Base-by-base conservation (phyloP, 1,140 invertebrate genomes). In the Ditylenchus dipsaci region DNA sequence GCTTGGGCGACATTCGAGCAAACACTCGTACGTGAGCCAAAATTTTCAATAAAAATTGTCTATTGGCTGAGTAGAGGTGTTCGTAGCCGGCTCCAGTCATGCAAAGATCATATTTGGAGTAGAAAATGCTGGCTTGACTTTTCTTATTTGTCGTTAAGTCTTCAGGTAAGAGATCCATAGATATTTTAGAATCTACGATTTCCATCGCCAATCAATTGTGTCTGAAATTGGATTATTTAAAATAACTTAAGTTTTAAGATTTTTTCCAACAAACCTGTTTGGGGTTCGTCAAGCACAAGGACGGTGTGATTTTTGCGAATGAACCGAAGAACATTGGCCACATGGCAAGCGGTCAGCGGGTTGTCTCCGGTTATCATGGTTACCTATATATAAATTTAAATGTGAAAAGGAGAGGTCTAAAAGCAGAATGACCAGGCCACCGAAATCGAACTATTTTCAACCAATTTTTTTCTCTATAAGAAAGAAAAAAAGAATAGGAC, bases 321-420 rank as follows among this genome's bases (percentile, higher is more conserved):
- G 81, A 99, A 96, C 75, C 89, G 89, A 29, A 99, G 84, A 84
- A 97, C 92, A 78, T 90, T 90, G 1, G 94, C 94, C 7, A 99
- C 95, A 84, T 99, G 94, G 85, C 95, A 98, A 21, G 96, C 96
- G 0, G 96, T 99, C 42, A 99, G 84, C 9, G 95, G 93, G 87
- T 96, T 98, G 84, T 99, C 96, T 53, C 96, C 96, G 23, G 96
- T 99, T 42, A 99, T 99, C 94, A 99, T 99, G 1, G 91, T 89
- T 19, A 94, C 91, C 86, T 91, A 86, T 58, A 81, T 82, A 38
- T 63, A 21, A 5, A 59, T 5, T 17, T 15, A 23, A 57, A 21
- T 62, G 15, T n/a, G n/a, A n/a, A n/a, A n/a, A n/a, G n/a, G n/a
- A n/a, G n/a, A n/a, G n/a, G n/a, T n/a, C n/a, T n/a, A n/a, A n/a